These are phyloP conservation scores for Osedax fenrisi DNA, from an alignment of 2,888 invertebrate genomes.

Conservation along the genomic window DNA sequence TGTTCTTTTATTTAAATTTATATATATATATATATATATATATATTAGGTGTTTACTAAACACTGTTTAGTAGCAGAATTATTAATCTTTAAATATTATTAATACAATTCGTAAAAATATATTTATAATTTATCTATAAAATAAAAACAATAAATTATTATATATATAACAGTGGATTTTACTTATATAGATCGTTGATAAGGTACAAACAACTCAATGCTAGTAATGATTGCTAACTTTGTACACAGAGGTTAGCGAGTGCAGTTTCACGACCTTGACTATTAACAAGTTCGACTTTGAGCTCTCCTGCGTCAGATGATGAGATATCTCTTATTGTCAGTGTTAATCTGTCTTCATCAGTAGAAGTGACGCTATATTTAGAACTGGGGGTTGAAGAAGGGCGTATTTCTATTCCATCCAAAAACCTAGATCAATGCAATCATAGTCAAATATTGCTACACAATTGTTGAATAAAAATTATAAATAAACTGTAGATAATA, in stretches of 20 bases:
- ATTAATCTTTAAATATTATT: no score
- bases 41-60: no score
- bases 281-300: conserved; percentile 88
- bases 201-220: no score
- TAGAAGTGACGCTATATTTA: conserved; percentile 56
- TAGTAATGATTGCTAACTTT: conserved; percentile 33
- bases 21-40: no score
- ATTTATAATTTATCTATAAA: neutral
- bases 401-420: conserved; percentile 46
- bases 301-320: conserved; percentile 84
- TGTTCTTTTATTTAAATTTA: no score
- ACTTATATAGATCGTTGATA: no score
- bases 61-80: no score
- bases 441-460: no score
- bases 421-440: conserved; percentile 40
- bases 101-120: neutral
- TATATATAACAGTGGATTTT: no score
- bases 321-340: conserved; percentile 75
- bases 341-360: conserved; percentile 64
- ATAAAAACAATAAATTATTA: no score
- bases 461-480: no score
- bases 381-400: conserved; percentile 50
- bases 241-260: conserved; percentile 55
- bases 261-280: conserved; percentile 79
- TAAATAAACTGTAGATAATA: neutral